Evolutionary conservation across 1,140 invertebrate genomes (phyloP), one percentile per base, ranked within the genome.

Genomic region (Zaprionus capensis): DNA sequence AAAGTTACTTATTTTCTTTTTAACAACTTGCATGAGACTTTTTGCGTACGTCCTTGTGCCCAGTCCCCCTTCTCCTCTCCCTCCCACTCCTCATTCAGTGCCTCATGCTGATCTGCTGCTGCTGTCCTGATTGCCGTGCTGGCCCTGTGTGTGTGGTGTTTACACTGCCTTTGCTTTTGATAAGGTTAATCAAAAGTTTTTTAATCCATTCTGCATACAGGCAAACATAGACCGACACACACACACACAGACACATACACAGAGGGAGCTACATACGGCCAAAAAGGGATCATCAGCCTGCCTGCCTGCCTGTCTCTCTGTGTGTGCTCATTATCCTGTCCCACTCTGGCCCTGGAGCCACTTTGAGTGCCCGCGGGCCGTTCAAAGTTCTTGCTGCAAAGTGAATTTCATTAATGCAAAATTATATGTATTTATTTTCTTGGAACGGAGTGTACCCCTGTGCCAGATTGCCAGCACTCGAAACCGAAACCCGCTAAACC

Each of bases 161-260:
- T 88, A 90, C 87, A 83, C 78, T 84, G 75, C 84, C 80, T 90
- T 90, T 85, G 85, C 78, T 85, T 91, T 91, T 91, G 90, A 91
- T 91, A 91, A 91, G 88, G 90, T 91, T 91, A 91, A 91, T 91
- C 85, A 91, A 91, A 91, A 90, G 90, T 85, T 80, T 91, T 91
- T 91, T 91, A 91, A 91, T 91, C 88, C 88, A 91, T 91, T 91
- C 88, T 82, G 81, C 87, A 88, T 87, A 90, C 84, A 90, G 56
- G 73, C 83, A 87, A 80, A 86, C 85, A 90, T 81, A 88, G 84
- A 81, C 84, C 63, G 56, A 62, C 53, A 76, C 56, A 71, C 67
- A 62, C 61, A 31, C 31, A 11, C 28, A 46, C 49, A 53, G 24
- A 46, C 44, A 55, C 26, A 71, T 20, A 58, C 36, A 49, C 9